phyloP scores from a whole-genome alignment of 2,113 vertebrate species.

The Arizona elegans region DNA sequence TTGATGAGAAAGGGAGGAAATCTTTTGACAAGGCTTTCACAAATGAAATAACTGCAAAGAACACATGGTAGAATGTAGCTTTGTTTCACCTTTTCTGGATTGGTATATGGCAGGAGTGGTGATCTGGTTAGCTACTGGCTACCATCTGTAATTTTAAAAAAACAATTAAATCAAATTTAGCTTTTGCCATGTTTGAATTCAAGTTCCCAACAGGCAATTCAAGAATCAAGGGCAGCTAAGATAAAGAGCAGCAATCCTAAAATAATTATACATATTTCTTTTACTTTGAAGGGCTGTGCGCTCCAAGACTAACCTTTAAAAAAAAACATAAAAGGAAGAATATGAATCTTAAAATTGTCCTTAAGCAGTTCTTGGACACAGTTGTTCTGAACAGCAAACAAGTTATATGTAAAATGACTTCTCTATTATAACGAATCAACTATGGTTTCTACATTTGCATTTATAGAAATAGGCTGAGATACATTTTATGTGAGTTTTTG shows the following conservation, averaged over 20 bases:
- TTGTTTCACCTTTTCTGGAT: neutral
- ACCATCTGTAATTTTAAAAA: neutral
- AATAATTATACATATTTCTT: neutral
- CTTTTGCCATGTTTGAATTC: neutral
- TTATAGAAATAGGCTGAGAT: neutral
- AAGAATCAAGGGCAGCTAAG: neutral
- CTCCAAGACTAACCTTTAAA: neutral
- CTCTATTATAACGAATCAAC: neutral
- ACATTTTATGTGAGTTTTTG: neutral
- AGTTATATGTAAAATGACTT: neutral
- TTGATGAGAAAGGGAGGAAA: neutral
- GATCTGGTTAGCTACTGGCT: neutral
- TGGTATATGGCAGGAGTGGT: neutral
- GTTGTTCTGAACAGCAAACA: neutral
- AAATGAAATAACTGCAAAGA: neutral
- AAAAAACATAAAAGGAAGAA: neutral
- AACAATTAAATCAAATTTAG: neutral
- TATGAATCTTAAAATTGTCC: neutral
- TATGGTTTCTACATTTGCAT: neutral
- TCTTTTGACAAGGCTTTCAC: neutral
- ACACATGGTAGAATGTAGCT: neutral
- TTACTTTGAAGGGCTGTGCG: neutral
- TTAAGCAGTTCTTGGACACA: neutral
- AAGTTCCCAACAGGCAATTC: neutral
- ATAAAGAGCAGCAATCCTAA: neutral